Conservation (phyloP, 2,888 invertebrate genomes). For the Autographa gamma region DNA sequence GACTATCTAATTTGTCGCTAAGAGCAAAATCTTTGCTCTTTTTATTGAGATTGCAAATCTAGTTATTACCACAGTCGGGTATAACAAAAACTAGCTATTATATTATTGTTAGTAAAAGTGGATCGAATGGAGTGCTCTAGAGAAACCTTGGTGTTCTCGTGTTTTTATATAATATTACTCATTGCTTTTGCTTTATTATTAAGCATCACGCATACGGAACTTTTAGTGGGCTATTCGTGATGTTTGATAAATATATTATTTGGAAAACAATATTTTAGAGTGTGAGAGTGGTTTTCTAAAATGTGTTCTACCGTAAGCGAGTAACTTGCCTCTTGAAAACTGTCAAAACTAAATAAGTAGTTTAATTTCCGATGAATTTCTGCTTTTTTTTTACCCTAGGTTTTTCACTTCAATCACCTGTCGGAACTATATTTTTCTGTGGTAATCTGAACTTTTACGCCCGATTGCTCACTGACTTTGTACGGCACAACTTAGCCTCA, state of each 20-base stretch:
- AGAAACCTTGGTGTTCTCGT: constrained; percentile 67
- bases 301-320: background rate
- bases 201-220: constrained; percentile 50
- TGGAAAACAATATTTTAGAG: constrained; percentile 46
- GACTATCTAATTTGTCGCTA: constrained; percentile 40
- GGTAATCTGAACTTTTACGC: background rate
- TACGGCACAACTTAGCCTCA: background rate
- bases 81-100: constrained; percentile 63
- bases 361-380: background rate
- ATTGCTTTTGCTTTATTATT: constrained; percentile 50
- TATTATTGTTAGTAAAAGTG: constrained; percentile 70
- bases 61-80: constrained; percentile 56
- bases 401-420: background rate
- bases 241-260: constrained; percentile 49
- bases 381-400: background rate
- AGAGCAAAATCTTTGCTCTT: constrained; percentile 44
- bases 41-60: constrained; percentile 56
- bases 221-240: constrained; percentile 36
- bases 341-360: background rate
- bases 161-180: constrained; percentile 60
- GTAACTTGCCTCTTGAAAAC: constrained; percentile 7
- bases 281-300: constrained; percentile 19
- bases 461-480: background rate
- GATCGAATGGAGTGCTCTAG: constrained; percentile 64
- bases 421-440: background rate